Evolutionary conservation across 2,113 vertebrate species (phyloP), one percentile per base, ranked within the genome.

Genomic region (Labrus mixtus): DNA sequence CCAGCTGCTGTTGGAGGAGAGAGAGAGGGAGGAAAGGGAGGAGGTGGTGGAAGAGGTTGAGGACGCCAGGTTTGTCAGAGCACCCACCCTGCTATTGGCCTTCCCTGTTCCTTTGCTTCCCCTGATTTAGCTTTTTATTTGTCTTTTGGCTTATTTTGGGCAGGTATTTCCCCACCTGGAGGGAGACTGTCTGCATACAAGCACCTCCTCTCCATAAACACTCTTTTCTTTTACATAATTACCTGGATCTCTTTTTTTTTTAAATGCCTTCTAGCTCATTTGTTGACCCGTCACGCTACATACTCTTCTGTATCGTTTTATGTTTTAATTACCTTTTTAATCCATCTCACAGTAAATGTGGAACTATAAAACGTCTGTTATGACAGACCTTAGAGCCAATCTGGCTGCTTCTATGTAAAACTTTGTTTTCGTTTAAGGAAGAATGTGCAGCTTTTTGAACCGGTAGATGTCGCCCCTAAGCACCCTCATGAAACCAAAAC

Each of bases 1-100:
- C 93, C 96, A 97, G 95, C 96, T 94, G 94, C 96, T 96, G 95
- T 96, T 97, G 95, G 96, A 96, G 92, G 96, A 97, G 95, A 96
- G 93, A 82, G 96, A 95, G 90, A 96, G 93, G 95, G 96, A 96
- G 95, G 96, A 97, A 76, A 85, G 88, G 92, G 90, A 92, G 91
- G 87, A 88, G 81, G 86, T 73, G 88, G 89, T 82, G 86, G 86
- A 90, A 81, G 92, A 92, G 88, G 90, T 91, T 78, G 92, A 90
- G 87, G 92, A 90, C 39, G 82, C 64, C 92, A 94, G 94, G 94
- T 95, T 93, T 92, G 93, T 94, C 78, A 45, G 58, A 82, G 83
- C 87, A 81, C 76, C 85, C 86, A 74, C 82, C 84, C 84, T 86
- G 78, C 84, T 62, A 65, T 64, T 72, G 70, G 76, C 81, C 63